phyloP scores from a whole-genome alignment of 2,888 invertebrate genomes.

The Aphidius colemani region DNA sequence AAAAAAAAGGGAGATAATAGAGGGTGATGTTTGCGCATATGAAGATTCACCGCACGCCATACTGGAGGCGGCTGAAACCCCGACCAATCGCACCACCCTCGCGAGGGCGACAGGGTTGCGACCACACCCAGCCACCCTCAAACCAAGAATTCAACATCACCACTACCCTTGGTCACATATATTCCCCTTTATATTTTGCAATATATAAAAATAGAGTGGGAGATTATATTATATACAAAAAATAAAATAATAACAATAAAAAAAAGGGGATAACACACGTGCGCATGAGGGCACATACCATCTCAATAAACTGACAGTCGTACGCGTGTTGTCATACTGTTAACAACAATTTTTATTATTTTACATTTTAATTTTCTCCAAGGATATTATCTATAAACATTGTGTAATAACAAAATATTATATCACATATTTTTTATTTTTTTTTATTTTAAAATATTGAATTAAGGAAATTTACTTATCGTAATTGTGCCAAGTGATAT shows the following conservation, averaged over 20 bases:
- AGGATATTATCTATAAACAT: no score
- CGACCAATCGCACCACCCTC: constrained; percentile 47
- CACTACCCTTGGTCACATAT: no score
- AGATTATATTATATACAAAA: no score
- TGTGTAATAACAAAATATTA: not conserved
- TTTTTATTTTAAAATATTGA: not conserved
- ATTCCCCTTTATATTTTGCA: no score
- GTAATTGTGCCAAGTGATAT: constrained; percentile 3
- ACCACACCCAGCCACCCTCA: constrained; percentile 40
- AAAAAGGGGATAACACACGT: constrained; percentile 37
- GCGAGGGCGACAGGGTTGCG: constrained; percentile 45
- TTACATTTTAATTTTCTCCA: not conserved
- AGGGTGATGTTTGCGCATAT: constrained; percentile 19
- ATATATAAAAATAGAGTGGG: no score
- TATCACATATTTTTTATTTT: not conserved
- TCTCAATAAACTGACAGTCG: constrained; percentile 43
- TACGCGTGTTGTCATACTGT: constrained; percentile 45
- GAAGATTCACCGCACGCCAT: constrained; percentile 48
- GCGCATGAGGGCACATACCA: constrained; percentile 50
- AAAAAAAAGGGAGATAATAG: no score
- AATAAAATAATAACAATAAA: no score
- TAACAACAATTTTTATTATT: constrained; percentile 13
- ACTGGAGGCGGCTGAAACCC: constrained; percentile 51
- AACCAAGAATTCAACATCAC: no score
- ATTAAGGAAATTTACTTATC: not conserved